Percentiles rank a stretch among this genome's conserved stretches.
These are phyloP conservation scores for Balaenoptera acutorostrata DNA, from an alignment of 2,113 vertebrate species.

Conservation along the genomic window DNA sequence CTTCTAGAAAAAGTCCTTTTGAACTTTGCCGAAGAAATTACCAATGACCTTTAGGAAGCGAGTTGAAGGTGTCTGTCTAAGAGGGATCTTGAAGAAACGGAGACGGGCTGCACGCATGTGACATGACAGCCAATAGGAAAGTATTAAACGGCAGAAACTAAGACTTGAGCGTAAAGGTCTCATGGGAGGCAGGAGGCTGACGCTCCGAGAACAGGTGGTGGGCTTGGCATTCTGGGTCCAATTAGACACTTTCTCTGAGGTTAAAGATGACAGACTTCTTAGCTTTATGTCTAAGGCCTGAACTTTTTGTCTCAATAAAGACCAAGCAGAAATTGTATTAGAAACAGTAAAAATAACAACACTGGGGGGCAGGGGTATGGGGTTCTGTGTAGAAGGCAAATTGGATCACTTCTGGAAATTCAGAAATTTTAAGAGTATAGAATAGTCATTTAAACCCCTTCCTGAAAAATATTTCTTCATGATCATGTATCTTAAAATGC, in stretches of 20 bases:
- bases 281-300: background rate
- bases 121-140: background rate
- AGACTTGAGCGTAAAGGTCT: background rate
- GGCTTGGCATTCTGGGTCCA: background rate
- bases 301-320: background rate
- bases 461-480: background rate
- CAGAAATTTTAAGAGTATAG: background rate
- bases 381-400: background rate
- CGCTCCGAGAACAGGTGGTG: background rate
- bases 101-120: background rate
- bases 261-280: background rate
- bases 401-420: background rate
- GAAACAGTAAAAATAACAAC: background rate
- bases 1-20: background rate
- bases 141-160: too few species aligned
- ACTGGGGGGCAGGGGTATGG: fast-evolving
- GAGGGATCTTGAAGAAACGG: background rate
- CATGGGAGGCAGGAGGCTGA: background rate
- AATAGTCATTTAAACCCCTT: background rate
- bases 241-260: background rate
- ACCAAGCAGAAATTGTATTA: background rate
- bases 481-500: background rate
- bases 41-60: background rate
- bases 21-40: background rate
- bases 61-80: background rate